These are phyloP conservation scores for Anas capensis DNA, from an alignment of 2,797 vertebrate genomes.

Conservation along the genomic window DNA sequence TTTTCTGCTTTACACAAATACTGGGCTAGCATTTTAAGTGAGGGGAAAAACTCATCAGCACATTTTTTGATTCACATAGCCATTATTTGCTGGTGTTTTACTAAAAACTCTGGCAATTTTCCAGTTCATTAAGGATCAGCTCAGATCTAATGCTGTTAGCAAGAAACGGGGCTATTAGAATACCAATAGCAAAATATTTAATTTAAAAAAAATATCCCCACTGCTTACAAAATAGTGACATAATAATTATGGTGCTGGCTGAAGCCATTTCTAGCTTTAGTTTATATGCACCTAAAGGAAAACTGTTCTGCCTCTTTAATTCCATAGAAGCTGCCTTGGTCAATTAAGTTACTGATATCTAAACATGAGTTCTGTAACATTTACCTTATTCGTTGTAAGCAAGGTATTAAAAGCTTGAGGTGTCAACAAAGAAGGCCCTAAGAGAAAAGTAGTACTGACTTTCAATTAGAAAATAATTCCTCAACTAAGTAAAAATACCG, in stretches of 20 bases:
- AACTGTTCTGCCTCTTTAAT: constrained; percentile 7
- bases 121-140: constrained; percentile 53
- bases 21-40: background rate
- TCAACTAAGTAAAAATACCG: background rate
- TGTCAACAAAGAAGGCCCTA: background rate
- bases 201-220: background rate
- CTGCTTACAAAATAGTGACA: constrained; percentile 8
- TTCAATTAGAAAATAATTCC: background rate
- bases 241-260: background rate
- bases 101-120: constrained; percentile 52
- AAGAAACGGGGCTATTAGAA: constrained; percentile 30
- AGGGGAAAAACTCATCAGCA: background rate
- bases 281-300: background rate
- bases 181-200: constrained; percentile 54
- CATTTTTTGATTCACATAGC: background rate
- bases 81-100: constrained; percentile 30
- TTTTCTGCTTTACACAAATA: background rate
- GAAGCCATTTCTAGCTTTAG: background rate
- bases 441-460: background rate
- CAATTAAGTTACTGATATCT: constrained; percentile 9
- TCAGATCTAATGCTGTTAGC: constrained; percentile 23
- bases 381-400: background rate
- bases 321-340: background rate
- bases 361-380: background rate
- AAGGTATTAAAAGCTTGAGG: background rate